Base-by-base conservation (phyloP, 2,888 invertebrate species). In the Cephus spinipes region DNA sequence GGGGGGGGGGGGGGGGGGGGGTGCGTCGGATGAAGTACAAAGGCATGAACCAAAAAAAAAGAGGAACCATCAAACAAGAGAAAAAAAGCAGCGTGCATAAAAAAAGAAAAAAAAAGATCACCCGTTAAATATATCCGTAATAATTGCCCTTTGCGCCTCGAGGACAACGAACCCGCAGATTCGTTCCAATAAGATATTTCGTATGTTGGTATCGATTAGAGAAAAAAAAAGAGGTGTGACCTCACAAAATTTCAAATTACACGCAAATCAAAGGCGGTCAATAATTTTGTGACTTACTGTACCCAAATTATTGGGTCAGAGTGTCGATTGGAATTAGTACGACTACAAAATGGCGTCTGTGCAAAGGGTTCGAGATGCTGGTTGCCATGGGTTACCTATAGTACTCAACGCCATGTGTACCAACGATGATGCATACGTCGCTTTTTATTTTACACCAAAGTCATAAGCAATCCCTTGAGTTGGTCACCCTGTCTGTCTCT, bases 391-490 rank as follows among this genome's bases (percentile, higher is more conserved):
- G 40, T 55, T 55, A 55, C 40, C 23, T 2, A 23, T 23, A 23
- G 40, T 9, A 23, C 9, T 9, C 6, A 4, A 76, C 79, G 80
- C 80, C 81, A 81, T 82, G 78, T 80, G 81, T 74, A 78, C 74
- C 79, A 76, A 32, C 12, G 31, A 40, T 73, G 69, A 79, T 77
- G 77, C 81, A 77, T 80, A 74, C 69, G 80, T 73, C 68, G 36
- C 33, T 73, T 75, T 77, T 69, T 34, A 68, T 69, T 73, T 74
- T 31, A 71, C 35, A n/a, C 32, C 40, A 76, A 77, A 71, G 76
- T 79, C 77, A 76, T 77, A 76, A 78, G 76, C 76, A 75, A 76
- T 79, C 81, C 81, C 78, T 15, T 11, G 9, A 55, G 40, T 55
- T 55, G 40, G 40, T 55, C 71, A 32, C 71, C 71, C 32, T 32